These are phyloP conservation scores for Morpho achilles DNA, from an alignment of 2,888 invertebrate species.

Conservation along the genomic window DNA sequence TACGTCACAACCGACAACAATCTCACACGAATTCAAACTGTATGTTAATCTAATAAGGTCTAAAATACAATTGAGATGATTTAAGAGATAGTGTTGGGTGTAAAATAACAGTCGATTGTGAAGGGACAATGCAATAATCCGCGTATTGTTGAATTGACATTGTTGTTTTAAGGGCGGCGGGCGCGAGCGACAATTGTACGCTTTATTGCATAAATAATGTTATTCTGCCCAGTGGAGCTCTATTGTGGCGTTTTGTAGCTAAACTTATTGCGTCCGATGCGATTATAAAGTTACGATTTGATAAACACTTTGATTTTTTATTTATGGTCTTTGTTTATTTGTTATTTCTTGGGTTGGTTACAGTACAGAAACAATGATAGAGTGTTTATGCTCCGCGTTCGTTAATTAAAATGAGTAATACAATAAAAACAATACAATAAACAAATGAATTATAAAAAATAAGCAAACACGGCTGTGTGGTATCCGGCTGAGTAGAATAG, in stretches of 20 bases:
- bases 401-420: too few species aligned
- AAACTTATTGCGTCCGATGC: conserved; percentile 36
- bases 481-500: too few species aligned
- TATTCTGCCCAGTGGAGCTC: conserved; percentile 66
- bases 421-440: too few species aligned
- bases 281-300: conserved; percentile 30
- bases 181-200: conserved; percentile 71
- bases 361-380: too few species aligned
- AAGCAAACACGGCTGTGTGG: too few species aligned
- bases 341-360: too few species aligned
- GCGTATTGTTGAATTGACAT: conserved; percentile 76
- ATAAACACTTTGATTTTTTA: neutral
- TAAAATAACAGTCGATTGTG: conserved; percentile 65
- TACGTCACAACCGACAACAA: conserved; percentile 40
- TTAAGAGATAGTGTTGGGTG: conserved; percentile 48
- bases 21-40: conserved; percentile 23
- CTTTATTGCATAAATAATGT: conserved; percentile 79
- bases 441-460: too few species aligned
- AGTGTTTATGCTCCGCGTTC: too few species aligned
- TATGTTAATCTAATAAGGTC: conserved; percentile 14
- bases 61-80: conserved; percentile 11
- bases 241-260: conserved; percentile 61
- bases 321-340: too few species aligned
- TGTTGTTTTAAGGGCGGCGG: conserved; percentile 78
- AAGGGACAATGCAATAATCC: conserved; percentile 79